Evolutionary conservation across 2,888 invertebrate species (phyloP).

Genomic region (Mayetiola destructor): DNA sequence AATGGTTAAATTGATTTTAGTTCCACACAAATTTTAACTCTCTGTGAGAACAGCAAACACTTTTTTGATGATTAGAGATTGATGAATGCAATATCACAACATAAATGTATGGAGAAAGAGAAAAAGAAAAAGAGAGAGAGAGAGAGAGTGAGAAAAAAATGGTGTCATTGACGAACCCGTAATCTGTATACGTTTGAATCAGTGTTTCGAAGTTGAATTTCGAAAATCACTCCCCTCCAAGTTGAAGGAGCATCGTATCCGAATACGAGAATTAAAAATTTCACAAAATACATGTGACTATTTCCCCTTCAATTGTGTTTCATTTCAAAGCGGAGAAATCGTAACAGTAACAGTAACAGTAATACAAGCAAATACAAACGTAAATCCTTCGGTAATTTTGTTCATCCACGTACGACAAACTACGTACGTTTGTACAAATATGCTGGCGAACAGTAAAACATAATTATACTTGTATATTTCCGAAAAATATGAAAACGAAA

Average conservation of each 20-base stretch:
- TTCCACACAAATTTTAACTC: too few relatives aligned
- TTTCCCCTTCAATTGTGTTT: too few relatives aligned
- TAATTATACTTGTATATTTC: too few relatives aligned
- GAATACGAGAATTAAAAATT: not conserved
- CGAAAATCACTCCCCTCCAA: not conserved
- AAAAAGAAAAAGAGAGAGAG: not conserved
- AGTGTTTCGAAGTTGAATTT: not conserved
- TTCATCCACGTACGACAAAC: not conserved
- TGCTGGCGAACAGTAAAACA: too few relatives aligned
- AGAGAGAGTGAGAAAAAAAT: not conserved
- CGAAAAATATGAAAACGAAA: too few relatives aligned
- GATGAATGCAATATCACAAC: too few relatives aligned
- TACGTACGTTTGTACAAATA: too few relatives aligned
- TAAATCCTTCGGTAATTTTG: not conserved
- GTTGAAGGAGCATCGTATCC: not conserved
- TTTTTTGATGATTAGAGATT: too few relatives aligned
- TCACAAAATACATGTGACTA: too few relatives aligned
- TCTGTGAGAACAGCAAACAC: too few relatives aligned
- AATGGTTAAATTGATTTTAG: too few relatives aligned
- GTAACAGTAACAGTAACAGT: not conserved
- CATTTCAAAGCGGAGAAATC: not conserved
- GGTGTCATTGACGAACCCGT: not conserved
- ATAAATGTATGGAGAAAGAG: too few relatives aligned
- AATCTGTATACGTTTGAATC: not conserved
- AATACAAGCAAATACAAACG: not conserved